Percentiles rank a stretch among this genome's conserved stretches.
These are phyloP conservation scores for Oophaga sylvatica DNA, from an alignment of 2,797 vertebrate genomes.

Conservation along the genomic window DNA sequence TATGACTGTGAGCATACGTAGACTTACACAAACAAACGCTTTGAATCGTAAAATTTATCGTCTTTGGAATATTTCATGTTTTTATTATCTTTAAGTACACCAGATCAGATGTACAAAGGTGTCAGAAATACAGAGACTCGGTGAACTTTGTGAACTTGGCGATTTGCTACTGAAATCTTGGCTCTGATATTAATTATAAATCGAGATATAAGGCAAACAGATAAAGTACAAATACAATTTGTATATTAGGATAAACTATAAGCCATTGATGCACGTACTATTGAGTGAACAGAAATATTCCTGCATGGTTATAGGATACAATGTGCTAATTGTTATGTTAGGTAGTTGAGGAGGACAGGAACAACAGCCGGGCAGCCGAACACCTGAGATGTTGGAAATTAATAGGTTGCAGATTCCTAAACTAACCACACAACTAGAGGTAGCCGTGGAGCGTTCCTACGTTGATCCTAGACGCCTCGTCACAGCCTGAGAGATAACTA, in stretches of 20 bases:
- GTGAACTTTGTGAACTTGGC: neutral
- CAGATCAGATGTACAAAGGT: constrained; percentile 33
- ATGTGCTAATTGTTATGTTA: too few relatives aligned
- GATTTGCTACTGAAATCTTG: constrained; percentile 15
- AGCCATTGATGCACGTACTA: too few relatives aligned
- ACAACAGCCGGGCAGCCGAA: too few relatives aligned
- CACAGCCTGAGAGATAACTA: too few relatives aligned
- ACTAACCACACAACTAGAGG: too few relatives aligned
- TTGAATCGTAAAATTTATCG: constrained; percentile 32
- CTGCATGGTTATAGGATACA: too few relatives aligned
- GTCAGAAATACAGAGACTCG: constrained; percentile 1
- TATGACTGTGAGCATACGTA: neutral
- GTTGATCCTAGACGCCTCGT: too few relatives aligned
- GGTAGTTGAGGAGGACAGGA: too few relatives aligned
- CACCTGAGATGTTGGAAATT: too few relatives aligned
- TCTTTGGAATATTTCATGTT: constrained; percentile 28
- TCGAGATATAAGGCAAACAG: neutral
- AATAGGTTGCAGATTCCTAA: too few relatives aligned
- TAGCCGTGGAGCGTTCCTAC: too few relatives aligned
- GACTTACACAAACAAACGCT: constrained; percentile 15
- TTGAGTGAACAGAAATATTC: too few relatives aligned
- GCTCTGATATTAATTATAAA: neutral
- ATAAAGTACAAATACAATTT: neutral
- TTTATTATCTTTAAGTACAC: constrained; percentile 44
- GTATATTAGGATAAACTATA: neutral